Evolutionary conservation across 2,888 invertebrate genomes (phyloP), one percentile per base, ranked within the genome.

Genomic region (Papilio elwesi): DNA sequence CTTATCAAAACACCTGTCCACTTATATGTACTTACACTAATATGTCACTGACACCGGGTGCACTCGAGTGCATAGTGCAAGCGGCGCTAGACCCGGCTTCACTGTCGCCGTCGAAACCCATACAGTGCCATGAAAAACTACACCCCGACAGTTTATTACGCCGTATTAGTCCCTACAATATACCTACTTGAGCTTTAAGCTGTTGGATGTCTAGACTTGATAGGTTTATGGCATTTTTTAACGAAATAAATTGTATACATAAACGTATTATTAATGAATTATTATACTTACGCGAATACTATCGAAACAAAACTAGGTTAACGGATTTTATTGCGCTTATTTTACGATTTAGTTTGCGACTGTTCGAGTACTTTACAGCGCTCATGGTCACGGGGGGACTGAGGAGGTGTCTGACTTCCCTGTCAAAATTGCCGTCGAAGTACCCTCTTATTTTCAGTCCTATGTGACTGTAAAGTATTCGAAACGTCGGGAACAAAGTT

Each of bases 1-100:
- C 67, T 0, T 62, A 59, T 52, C 68, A 36, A 55, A 51, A 64
- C 73, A 71, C 70, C 69, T 70, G 62, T 72, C 10, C 49, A 16
- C 9, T 47, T 49, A 49, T 70, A 53, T 16, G 70, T n/a, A 43
- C 55, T 52, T 47, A 57, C 71, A 65, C 67, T 65, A 72, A 75
- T 67, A 49, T 75, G 78, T 78, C 78, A 66, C 80, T 85, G 85
- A 78, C 80, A 80, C 79, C 76, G 77, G 71, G 81, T 78, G 76
- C 83, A 81, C 73, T 81, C 79, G 75, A 78, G 83, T 85, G 84
- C 80, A 80, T 83, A 83, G 83, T 85, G 85, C 85, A 82, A 81
- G 74, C 74, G 68, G 70, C 53, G 75, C 75, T 76, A 76, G 79
- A 48, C 78, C 79, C 75, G 84, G 85, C 83, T 85, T 85, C 85